Base-by-base conservation (phyloP, 2,113 vertebrate genomes). In the Oryzias woworae region DNA sequence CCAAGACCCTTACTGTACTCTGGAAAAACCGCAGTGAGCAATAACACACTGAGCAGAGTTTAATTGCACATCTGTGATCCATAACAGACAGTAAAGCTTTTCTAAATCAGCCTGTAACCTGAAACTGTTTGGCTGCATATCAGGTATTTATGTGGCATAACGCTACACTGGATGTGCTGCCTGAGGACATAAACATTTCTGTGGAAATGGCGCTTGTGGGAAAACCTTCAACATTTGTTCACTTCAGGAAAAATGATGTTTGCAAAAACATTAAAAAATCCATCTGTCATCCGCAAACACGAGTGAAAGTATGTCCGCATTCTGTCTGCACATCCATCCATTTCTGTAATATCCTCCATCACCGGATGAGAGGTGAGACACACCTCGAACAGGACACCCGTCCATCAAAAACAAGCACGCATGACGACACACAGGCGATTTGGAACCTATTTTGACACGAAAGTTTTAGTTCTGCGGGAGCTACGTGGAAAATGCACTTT, bases 131-230 rank as follows among this genome's bases (percentile, higher is more conserved):
- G 56, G 43, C 61, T 70, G 64, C 41, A 64, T 53, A 67, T 52
- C 58, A 49, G 70, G 42, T 28, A 69, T 51, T 81, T 76, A 51
- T 31, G 77, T 58, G 71, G 48, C 52, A 53, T n/a, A 41, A 36
- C 69, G 52, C 53, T 53, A 14, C 50, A 47, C 28, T 66, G 62
- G 36, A 71, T 78, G 61, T 68, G 47, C 26, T n/a, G 73, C 73
- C 73, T 55, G 54, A 71, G 66, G 56, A 68, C 22, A 53, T 61
- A 81, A 79, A 83, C 73, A 66, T 66, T 78, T 75, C 42, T 52
- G 53, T 69, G 62, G 59, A 61, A 70, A 60, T 55, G 68, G n/a
- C 66, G 55, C 47, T 52, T 62, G 70, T 50, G 31, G 4, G 5
- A 48, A 50, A 28, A 50, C 5, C 52, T 28, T 60, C 53, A 66